A percentile compares a stretch with the other conserved stretches of the same genome.
Conservation (phyloP, 1,140 invertebrate species). For the Temnothorax nylanderi region DNA sequence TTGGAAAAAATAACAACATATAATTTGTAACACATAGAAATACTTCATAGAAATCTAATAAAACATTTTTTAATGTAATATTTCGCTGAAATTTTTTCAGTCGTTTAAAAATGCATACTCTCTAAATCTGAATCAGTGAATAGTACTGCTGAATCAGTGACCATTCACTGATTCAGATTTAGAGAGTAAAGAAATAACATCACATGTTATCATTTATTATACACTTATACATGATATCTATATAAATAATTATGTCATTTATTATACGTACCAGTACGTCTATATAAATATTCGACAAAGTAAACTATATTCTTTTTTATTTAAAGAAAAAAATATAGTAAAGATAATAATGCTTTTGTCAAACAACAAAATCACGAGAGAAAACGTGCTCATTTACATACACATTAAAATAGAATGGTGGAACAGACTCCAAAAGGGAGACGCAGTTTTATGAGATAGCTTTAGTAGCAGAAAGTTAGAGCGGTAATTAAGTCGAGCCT, state of each 20-base stretch:
- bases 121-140: no score
- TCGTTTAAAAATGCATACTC: not conserved
- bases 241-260: not conserved
- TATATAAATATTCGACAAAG: constrained; percentile 8
- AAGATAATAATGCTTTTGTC: not conserved
- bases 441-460: constrained; percentile 72
- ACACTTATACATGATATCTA: not conserved
- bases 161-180: no score
- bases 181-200: not conserved
- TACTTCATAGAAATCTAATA: not conserved
- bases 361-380: not conserved
- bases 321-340: not conserved
- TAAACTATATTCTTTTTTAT: not conserved
- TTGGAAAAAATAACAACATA: not conserved
- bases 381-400: not conserved
- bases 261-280: not conserved
- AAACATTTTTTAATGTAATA: not conserved
- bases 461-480: constrained; percentile 72
- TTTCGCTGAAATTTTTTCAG: not conserved
- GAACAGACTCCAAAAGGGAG: constrained; percentile 56
- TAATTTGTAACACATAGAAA: not conserved
- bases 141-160: no score
- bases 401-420: not conserved
- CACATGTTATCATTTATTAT: not conserved
- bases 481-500: constrained; percentile 74